These are phyloP conservation scores for Meloidogyne exigua DNA, from an alignment of 1,140 invertebrate genomes.

Conservation along the genomic window DNA sequence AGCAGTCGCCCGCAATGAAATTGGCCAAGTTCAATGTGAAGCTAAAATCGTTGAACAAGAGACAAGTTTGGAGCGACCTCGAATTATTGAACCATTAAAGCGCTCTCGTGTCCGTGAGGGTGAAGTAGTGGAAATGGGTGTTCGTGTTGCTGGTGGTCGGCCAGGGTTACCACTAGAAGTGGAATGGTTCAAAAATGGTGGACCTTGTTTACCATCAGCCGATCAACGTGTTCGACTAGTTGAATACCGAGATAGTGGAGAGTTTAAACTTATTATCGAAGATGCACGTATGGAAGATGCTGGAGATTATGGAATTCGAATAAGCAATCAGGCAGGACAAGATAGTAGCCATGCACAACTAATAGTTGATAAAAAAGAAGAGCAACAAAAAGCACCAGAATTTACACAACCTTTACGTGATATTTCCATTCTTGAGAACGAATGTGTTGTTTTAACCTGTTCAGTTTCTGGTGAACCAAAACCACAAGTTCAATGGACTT, in stretches of 20 bases:
- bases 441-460: constrained; percentile 47
- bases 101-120: constrained; percentile 51
- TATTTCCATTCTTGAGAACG: constrained; percentile 38
- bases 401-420: constrained; percentile 64
- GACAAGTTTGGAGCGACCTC: constrained; percentile 67
- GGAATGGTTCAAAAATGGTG: constrained; percentile 63
- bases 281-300: constrained; percentile 51
- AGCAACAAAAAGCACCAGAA: constrained; percentile 44
- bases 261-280: constrained; percentile 65
- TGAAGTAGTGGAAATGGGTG: constrained; percentile 49
- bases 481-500: constrained; percentile 76
- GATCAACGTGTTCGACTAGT: constrained; percentile 60
- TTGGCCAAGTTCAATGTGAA: constrained; percentile 43
- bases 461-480: constrained; percentile 77
- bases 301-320: constrained; percentile 47
- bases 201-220: constrained; percentile 69
- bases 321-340: constrained; percentile 48
- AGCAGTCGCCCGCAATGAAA: constrained; percentile 56
- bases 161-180: constrained; percentile 58
- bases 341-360: constrained; percentile 44
- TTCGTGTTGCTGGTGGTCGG: constrained; percentile 53
- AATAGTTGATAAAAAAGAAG: constrained; percentile 64
- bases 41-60: constrained; percentile 31
- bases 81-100: constrained; percentile 63
- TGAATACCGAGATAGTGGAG: constrained; percentile 57